Conservation (phyloP, 2,797 vertebrate genomes). For the Pteronotus mesoamericanus region DNA sequence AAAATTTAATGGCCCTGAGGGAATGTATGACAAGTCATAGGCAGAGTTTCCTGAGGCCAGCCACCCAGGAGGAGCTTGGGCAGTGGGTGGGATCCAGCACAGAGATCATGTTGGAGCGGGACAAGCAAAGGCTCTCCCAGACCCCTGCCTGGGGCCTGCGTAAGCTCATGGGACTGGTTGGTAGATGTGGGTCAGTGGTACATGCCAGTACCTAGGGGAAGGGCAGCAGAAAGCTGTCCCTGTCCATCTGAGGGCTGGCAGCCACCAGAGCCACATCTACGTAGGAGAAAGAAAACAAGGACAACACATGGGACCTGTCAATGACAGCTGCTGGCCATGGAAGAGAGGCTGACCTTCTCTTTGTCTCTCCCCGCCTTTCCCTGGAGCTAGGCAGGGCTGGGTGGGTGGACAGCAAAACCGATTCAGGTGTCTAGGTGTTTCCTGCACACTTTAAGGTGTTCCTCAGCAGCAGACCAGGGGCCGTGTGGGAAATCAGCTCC, state of each 20-base stretch:
- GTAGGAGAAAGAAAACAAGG: not conserved
- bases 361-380: not conserved
- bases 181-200: constrained; percentile 37
- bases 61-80: not conserved
- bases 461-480: not conserved
- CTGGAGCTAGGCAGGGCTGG: not conserved
- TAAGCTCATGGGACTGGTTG: not conserved
- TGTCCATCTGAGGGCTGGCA: constrained; percentile 50
- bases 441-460: accelerated
- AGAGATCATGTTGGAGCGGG: not conserved
- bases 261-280: not conserved
- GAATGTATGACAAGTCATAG: not conserved
- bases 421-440: not conserved
- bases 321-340: constrained; percentile 13
- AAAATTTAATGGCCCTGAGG: not conserved
- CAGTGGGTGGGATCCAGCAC: not conserved
- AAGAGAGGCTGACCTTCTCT: constrained; percentile 44
- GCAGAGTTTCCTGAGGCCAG: not conserved
- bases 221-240: not conserved
- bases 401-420: not conserved
- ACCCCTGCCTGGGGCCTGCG: not conserved
- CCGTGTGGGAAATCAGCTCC: not conserved
- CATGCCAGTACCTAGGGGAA: not conserved
- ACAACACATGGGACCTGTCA: not conserved
- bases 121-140: not conserved